Evolutionary conservation across 2,888 invertebrate species (phyloP).

Genomic region (Nebria brevicollis): DNA sequence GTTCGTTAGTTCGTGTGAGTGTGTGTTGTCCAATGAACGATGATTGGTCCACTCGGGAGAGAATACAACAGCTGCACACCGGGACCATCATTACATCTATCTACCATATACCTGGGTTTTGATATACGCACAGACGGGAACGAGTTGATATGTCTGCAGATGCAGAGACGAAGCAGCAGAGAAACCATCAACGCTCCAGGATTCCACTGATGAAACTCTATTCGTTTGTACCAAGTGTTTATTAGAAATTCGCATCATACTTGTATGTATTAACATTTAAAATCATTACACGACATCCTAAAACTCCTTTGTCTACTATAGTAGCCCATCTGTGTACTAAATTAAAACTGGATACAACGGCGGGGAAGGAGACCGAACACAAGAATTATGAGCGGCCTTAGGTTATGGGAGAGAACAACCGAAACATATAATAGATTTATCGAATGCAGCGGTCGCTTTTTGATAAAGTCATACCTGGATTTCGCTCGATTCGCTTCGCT

Average conservation of each 20-base stretch:
- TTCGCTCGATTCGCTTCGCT: neutral
- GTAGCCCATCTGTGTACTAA: neutral
- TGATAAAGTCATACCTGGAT: neutral
- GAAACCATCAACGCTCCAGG: neutral
- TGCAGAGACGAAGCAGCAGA: neutral
- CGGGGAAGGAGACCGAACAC: neutral
- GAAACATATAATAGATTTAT: neutral
- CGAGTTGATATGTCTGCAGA: neutral
- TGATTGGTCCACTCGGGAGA: slow-evolving; percentile 61
- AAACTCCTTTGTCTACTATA: too few relatives aligned
- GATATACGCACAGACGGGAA: neutral
- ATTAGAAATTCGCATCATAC: neutral
- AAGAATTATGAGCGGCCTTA: neutral
- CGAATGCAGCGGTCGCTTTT: neutral
- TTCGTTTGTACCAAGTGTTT: neutral
- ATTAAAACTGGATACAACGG: neutral
- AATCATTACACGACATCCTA: too few relatives aligned
- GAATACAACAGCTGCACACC: slow-evolving; percentile 62
- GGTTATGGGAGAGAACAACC: neutral
- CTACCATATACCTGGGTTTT: slow-evolving; percentile 48
- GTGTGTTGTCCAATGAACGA: slow-evolving; percentile 46
- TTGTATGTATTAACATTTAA: too few relatives aligned
- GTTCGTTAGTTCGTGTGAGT: slow-evolving; percentile 7
- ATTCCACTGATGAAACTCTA: neutral
- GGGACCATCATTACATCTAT: slow-evolving; percentile 57